phyloP scores from a whole-genome alignment of 2,888 invertebrate species.

The Troides aeacus region DNA sequence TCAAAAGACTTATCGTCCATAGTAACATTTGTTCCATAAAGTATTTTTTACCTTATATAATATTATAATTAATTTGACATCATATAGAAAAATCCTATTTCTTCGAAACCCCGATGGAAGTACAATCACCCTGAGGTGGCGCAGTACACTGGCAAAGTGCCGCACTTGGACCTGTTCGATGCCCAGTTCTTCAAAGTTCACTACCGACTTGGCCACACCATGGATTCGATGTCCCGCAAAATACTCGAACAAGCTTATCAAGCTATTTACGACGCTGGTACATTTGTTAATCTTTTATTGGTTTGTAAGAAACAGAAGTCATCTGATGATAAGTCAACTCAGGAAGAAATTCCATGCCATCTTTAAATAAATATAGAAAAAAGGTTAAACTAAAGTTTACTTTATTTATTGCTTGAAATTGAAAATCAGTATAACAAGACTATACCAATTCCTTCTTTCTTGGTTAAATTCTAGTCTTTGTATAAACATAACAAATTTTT shows the following conservation, averaged over 20 bases:
- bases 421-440: no score
- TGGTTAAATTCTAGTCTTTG: not conserved
- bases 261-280: constrained; percentile 82
- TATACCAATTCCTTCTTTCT: no score
- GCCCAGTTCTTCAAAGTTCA: constrained; percentile 83
- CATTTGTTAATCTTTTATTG: constrained; percentile 1
- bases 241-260: constrained; percentile 84
- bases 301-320: not conserved
- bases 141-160: constrained; percentile 80
- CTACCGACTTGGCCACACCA: constrained; percentile 73
- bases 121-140: constrained; percentile 58
- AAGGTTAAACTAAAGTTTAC: no score
- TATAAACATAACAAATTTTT: not conserved
- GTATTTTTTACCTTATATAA: not conserved
- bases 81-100: constrained; percentile 30
- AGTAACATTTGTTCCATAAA: no score
- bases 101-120: constrained; percentile 27
- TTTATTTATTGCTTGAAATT: no score
- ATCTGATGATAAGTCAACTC: no score
- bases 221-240: constrained; percentile 77
- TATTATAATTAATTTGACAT: not conserved
- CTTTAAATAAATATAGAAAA: no score
- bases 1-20: no score
- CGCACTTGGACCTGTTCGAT: constrained; percentile 81
- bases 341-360: no score